Evolutionary conservation across 2,113 vertebrate genomes (phyloP), one percentile per base, ranked within the genome.

Genomic region (Lampris incognitus): DNA sequence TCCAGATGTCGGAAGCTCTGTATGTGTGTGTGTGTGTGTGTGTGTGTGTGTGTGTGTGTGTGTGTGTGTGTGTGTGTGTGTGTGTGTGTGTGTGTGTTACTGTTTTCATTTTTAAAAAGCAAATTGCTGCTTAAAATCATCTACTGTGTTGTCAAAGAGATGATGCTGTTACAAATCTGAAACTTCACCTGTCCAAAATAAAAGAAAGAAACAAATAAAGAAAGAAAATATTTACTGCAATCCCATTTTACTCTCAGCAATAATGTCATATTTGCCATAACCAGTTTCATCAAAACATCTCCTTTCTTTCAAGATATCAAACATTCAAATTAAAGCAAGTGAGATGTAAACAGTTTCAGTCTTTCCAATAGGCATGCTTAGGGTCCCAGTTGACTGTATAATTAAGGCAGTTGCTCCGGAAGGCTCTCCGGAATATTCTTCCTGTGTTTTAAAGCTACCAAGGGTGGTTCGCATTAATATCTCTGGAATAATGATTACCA

Each of bases 401-500:
- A 77, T 77, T 78, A 64, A 69, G 75, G 51, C 63, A 6, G 10
- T 0, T 38, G 62, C 75, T 79, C 72, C 1, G 6, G 56, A 84
- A 75, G 39, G 8, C 24, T 51, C 61, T 66, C 57, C 3, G 6
- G 49, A 57, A 62, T 8, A 37, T 36, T 65, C 78, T 72, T 72
- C 42, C 66, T 74, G 75, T 9, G 57, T 70, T 60, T 66, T 42
- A 24, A 6, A n/a, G 69, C 41, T 54, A 5, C 9, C 38, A 48
- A 69, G 62, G 13, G 48, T 8, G n/a, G 51, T 64, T 49, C 57
- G 70, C 74, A 70, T 79, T 66, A 73, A 78, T 76, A 73, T 81
- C 59, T 44, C 59, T 59, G 64, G 1, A 67, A 71, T 87, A 85
- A 89, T 83, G 74, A 87, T 79, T 80, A 66, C 82, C 74, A 60